phyloP scores from a whole-genome alignment of 2,888 invertebrate genomes.

The Eretmocerus hayati region DNA sequence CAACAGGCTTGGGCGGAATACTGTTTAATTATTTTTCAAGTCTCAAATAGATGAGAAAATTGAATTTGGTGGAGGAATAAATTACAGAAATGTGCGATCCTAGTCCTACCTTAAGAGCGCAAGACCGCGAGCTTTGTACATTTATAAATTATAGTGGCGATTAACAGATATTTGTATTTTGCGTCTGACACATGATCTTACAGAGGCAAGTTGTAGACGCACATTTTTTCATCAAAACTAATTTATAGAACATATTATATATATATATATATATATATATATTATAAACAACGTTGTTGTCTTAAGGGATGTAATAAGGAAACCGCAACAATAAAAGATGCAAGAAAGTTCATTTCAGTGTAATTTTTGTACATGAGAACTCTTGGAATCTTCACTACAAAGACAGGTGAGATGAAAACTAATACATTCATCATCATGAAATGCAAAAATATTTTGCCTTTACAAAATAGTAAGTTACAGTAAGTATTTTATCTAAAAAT shows the following conservation, averaged over 20 bases:
- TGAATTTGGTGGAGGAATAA: conserved; percentile 10
- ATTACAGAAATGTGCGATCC: conserved; percentile 20
- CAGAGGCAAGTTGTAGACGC: conserved; percentile 19
- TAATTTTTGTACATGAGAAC: background rate
- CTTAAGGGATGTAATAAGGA: conserved; percentile 33
- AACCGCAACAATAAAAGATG: conserved; percentile 27
- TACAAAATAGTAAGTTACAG: conserved; percentile 22
- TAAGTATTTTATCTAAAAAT: conserved; percentile 21
- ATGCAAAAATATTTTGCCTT: conserved; percentile 25
- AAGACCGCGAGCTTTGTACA: conserved; percentile 38
- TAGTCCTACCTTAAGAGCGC: conserved; percentile 26
- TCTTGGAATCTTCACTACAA: background rate
- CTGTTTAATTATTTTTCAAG: conserved; percentile 20
- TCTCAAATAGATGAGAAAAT: conserved; percentile 16
- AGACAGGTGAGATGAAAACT: conserved; percentile 9
- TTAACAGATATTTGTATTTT: conserved; percentile 26
- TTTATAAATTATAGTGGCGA: conserved; percentile 29
- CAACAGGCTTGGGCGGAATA: conserved; percentile 11
- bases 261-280: too few relatives aligned
- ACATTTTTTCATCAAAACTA: conserved; percentile 38
- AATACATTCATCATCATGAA: conserved; percentile 18
- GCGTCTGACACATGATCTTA: conserved; percentile 15
- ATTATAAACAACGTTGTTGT: conserved; percentile 41
- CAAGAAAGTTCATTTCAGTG: background rate
- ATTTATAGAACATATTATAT: conserved; percentile 37